A percentile compares a stretch with the other conserved stretches of the same genome.
Conservation (phyloP, 2,797 vertebrate genomes). For the Todus mexicanus region DNA sequence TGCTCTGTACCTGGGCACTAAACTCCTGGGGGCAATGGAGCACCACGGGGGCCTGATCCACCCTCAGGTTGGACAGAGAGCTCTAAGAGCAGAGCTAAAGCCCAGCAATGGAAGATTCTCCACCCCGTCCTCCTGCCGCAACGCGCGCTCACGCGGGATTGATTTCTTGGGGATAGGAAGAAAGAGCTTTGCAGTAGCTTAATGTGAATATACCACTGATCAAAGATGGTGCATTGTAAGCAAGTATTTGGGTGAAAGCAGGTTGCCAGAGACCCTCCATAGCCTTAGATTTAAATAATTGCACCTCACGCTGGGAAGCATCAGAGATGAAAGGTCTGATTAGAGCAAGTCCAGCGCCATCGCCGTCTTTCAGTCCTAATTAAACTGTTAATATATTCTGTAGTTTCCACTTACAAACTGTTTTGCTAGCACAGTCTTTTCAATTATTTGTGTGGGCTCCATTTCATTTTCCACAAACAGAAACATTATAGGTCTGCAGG, state of each 20-base stretch:
- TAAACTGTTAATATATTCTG: constrained; percentile 33
- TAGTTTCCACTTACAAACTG: not conserved
- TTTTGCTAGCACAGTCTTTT: not conserved
- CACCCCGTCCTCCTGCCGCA: not conserved
- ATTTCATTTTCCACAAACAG: not conserved
- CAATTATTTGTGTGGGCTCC: not conserved
- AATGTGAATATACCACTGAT: constrained; percentile 15
- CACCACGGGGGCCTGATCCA: rapidly evolving
- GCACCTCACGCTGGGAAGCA: constrained; percentile 35
- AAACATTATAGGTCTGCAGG: not conserved
- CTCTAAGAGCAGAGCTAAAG: not conserved
- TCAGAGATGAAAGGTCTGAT: constrained; percentile 60
- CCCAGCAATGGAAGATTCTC: not conserved
- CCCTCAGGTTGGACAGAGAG: not conserved
- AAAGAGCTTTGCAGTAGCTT: constrained; percentile 34
- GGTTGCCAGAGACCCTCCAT: not conserved
- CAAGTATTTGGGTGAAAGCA: not conserved
- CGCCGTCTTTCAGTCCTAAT: constrained; percentile 45
- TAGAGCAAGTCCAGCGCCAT: constrained; percentile 6
- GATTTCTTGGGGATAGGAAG: constrained; percentile 44
- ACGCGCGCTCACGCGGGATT: not conserved
- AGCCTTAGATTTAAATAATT: not conserved
- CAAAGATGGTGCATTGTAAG: constrained; percentile 42
- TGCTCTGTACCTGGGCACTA: not conserved
- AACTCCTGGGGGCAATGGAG: not conserved